Evolutionary conservation across 2,888 invertebrate species (phyloP).

Genomic region (Ophion costatus): DNA sequence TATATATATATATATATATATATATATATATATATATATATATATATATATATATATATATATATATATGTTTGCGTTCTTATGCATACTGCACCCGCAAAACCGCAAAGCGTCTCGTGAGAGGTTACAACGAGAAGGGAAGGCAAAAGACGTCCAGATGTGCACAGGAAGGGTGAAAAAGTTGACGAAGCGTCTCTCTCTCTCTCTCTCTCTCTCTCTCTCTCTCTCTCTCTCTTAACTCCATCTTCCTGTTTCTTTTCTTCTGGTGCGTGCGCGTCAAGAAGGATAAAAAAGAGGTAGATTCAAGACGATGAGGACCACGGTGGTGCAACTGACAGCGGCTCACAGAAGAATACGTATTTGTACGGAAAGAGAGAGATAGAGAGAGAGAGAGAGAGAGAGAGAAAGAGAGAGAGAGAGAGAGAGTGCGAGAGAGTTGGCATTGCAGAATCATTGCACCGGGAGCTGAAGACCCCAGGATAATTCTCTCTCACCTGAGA

Average conservation of each 20-base stretch:
- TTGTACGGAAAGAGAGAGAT: slow-evolving; percentile 21
- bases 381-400: neutral
- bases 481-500: slow-evolving; percentile 47
- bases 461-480: slow-evolving; percentile 42
- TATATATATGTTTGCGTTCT: neutral
- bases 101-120: neutral
- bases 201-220: neutral
- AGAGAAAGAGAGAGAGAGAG: neutral
- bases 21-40: too few relatives aligned
- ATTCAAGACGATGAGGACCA: slow-evolving; percentile 16
- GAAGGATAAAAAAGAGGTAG: slow-evolving; percentile 20
- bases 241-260: slow-evolving; percentile 1
- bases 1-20: too few relatives aligned
- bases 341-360: slow-evolving; percentile 17
- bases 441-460: slow-evolving; percentile 54
- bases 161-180: slow-evolving; percentile 22
- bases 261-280: slow-evolving; percentile 1
- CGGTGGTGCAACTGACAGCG: slow-evolving; percentile 16
- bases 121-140: neutral
- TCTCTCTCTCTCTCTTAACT: neutral
- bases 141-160: slow-evolving; percentile 29
- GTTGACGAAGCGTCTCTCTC: slow-evolving; percentile 2
- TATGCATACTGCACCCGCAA: neutral
- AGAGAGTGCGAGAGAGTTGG: slow-evolving; percentile 16
- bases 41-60: too few relatives aligned